These are phyloP conservation scores for Glyptemys insculpta DNA, from an alignment of 2,797 vertebrate genomes.

Conservation along the genomic window DNA sequence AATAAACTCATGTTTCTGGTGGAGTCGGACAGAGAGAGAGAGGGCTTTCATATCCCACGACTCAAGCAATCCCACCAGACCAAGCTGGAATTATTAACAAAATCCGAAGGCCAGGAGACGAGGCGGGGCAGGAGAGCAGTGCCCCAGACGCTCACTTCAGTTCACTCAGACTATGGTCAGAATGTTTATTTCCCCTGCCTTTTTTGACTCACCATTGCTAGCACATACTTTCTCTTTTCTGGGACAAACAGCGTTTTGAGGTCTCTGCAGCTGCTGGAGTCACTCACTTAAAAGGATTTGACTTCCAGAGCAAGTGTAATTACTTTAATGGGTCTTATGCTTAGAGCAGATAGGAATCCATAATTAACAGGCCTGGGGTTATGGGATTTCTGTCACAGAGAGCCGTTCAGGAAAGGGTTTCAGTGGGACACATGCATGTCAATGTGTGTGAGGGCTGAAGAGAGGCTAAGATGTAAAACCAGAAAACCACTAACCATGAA, in stretches of 20 bases:
- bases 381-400: background rate
- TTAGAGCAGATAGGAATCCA: background rate
- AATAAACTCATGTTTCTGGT: conserved; percentile 67
- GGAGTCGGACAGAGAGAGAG: background rate
- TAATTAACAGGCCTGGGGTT: background rate
- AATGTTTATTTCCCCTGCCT: background rate
- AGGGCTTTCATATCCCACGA: conserved; percentile 44
- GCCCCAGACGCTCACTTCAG: conserved; percentile 19
- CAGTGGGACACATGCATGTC: background rate
- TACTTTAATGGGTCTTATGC: background rate
- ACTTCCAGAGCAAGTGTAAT: conserved; percentile 4
- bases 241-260: conserved; percentile 6
- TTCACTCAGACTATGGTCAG: background rate
- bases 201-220: background rate
- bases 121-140: conserved; percentile 21
- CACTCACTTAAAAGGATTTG: background rate
- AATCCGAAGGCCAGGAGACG: conserved; percentile 30
- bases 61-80: conserved; percentile 61
- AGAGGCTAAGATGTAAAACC: background rate
- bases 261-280: background rate
- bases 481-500: background rate
- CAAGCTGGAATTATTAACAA: conserved; percentile 48
- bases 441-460: background rate
- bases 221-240: background rate
- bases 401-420: background rate